phyloP scores from a whole-genome alignment of 92 coral and sea anemone species.

The Umimayanthus kanabou region DNA sequence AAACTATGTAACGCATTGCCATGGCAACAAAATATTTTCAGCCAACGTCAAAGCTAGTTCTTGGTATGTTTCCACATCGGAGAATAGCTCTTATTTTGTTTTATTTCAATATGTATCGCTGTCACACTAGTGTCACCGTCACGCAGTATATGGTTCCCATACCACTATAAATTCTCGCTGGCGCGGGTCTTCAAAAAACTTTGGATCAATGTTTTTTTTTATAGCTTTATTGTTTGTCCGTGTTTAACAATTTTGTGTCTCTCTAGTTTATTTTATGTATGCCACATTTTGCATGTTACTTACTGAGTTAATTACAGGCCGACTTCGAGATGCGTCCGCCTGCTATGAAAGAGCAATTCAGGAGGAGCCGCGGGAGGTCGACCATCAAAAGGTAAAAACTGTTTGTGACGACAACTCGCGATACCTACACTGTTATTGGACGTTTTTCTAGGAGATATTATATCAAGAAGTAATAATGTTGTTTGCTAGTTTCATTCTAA shows the following conservation, averaged over 20 bases:
- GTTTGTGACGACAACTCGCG: neutral
- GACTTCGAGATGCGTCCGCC: slow-evolving; percentile 96
- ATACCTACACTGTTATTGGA: neutral
- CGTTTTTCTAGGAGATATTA: neutral
- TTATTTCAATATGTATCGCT: no score
- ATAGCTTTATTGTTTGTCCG: no score
- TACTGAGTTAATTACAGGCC: slow-evolving; percentile 53
- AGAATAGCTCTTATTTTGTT: no score
- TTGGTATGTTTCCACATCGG: no score
- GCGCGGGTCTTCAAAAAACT: neutral
- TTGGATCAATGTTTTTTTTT: neutral
- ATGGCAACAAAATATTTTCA: no score
- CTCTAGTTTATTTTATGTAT: neutral
- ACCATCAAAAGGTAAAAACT: slow-evolving; percentile 78
- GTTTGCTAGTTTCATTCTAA: no score
- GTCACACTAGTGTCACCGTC: no score
- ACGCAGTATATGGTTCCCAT: no score
- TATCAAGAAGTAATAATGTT: no score
- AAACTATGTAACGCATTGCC: no score
- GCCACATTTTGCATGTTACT: neutral
- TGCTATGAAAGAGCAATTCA: slow-evolving; percentile 96
- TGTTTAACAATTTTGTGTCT: neutral
- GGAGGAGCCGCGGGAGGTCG: slow-evolving; percentile 86
- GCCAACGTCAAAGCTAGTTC: no score
- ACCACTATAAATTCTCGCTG: no score